Evolutionary conservation across 2,797 vertebrate species (phyloP).

Genomic region (Coranthus polyacanthus): DNA sequence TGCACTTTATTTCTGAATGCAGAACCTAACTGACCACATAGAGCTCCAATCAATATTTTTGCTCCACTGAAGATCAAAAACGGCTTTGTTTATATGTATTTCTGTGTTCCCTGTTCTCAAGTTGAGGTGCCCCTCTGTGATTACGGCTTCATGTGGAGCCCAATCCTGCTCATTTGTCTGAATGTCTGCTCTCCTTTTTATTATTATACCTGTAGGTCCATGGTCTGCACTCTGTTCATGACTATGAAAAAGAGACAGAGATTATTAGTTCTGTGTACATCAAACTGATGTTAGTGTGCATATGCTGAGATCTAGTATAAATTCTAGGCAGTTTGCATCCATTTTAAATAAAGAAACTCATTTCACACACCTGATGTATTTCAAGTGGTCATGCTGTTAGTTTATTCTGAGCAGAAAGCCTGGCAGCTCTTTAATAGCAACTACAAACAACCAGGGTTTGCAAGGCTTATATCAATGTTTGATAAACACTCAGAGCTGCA

Average conservation of each 20-base stretch:
- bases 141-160: slow-evolving; percentile 54
- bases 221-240: slow-evolving; percentile 17
- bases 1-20: slow-evolving; percentile 63
- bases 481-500: slow-evolving; percentile 87
- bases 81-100: slow-evolving; percentile 67
- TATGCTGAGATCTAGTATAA: slow-evolving; percentile 20
- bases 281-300: slow-evolving; percentile 14
- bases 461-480: slow-evolving; percentile 91
- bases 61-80: slow-evolving; percentile 76
- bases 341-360: slow-evolving; percentile 43
- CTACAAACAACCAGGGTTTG: slow-evolving; percentile 87
- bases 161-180: slow-evolving; percentile 52
- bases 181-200: slow-evolving; percentile 41
- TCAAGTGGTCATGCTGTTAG: slow-evolving; percentile 28
- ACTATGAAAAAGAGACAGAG: slow-evolving; percentile 11
- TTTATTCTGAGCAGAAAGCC: slow-evolving; percentile 55
- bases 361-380: slow-evolving; percentile 36
- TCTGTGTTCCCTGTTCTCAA: slow-evolving; percentile 41
- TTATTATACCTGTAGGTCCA: slow-evolving; percentile 27
- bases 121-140: slow-evolving; percentile 57
- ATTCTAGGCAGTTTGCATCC: slow-evolving; percentile 12
- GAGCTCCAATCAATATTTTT: slow-evolving; percentile 75
- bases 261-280: slow-evolving; percentile 33
- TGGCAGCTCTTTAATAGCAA: slow-evolving; percentile 84
- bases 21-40: slow-evolving; percentile 63